Evolutionary conservation across 2,888 invertebrate genomes (phyloP).

Genomic region (Drosophila paranaensis): DNA sequence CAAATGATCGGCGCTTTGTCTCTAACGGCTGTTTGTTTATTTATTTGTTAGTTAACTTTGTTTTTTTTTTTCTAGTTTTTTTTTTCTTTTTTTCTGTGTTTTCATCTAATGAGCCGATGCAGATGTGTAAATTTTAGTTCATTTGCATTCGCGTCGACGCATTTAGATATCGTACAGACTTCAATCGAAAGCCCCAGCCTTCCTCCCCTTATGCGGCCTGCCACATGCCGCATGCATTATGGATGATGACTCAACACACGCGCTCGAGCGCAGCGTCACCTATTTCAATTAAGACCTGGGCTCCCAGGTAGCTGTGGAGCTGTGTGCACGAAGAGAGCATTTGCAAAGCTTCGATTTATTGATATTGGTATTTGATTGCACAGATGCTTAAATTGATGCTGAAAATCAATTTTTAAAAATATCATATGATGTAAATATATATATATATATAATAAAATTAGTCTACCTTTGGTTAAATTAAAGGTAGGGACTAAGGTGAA

Average conservation of each 20-base stretch:
- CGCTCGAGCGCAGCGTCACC: constrained; percentile 5
- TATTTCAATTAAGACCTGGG: constrained; percentile 4
- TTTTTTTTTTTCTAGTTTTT: neutral
- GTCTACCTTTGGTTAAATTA: no score
- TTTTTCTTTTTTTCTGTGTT: constrained; percentile 2
- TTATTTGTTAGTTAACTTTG: constrained; percentile 25
- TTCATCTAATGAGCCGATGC: constrained; percentile 46
- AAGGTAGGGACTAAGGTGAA: no score
- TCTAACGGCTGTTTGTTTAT: constrained; percentile 56
- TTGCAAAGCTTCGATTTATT: no score
- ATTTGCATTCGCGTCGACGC: constrained; percentile 46
- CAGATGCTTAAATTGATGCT: no score
- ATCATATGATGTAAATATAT: no score
- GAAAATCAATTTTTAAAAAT: no score
- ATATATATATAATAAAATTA: no score
- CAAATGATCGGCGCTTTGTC: constrained; percentile 44
- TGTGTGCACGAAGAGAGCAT: no score
- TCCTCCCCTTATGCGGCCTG: constrained; percentile 1
- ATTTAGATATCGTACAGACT: constrained; percentile 44
- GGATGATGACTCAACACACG: constrained; percentile 43
- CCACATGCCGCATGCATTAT: constrained; percentile 34
- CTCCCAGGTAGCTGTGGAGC: neutral
- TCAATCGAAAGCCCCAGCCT: neutral
- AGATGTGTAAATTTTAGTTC: constrained; percentile 54
- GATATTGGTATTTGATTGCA: no score